A percentile compares a stretch with the other conserved stretches of the same genome.
Conservation (phyloP, 1,140 invertebrate species). For the Diachasma alloeum region DNA sequence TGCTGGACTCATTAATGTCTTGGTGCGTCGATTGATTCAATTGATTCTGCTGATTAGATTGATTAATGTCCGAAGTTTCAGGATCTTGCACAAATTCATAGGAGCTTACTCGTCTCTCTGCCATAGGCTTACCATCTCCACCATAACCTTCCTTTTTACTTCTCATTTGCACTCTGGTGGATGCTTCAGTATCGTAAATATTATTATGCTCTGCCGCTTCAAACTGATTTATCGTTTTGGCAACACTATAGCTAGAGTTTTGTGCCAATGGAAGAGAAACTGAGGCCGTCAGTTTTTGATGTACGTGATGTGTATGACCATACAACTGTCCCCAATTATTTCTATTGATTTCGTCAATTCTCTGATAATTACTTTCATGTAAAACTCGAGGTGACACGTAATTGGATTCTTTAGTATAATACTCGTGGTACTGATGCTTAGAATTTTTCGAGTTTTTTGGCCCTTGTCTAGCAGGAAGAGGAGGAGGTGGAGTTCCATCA, state of each 20-base stretch:
- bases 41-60: slow-evolving; percentile 13
- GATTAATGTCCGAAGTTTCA: slow-evolving; percentile 38
- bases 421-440: slow-evolving; percentile 45
- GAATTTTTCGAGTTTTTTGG: slow-evolving; percentile 44
- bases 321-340: slow-evolving; percentile 31
- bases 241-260: slow-evolving; percentile 51
- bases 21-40: slow-evolving; percentile 22
- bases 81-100: slow-evolving; percentile 46
- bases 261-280: slow-evolving; percentile 51
- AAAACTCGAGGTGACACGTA: slow-evolving; percentile 54
- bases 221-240: slow-evolving; percentile 51
- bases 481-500: slow-evolving; percentile 65
- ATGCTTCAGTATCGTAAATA: slow-evolving; percentile 2
- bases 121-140: slow-evolving; percentile 12
- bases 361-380: slow-evolving; percentile 58
- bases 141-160: slow-evolving; percentile 39
- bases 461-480: slow-evolving; percentile 63
- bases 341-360: slow-evolving; percentile 45
- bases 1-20: slow-evolving; percentile 27
- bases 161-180: slow-evolving; percentile 25
- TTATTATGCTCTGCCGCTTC: slow-evolving; percentile 2
- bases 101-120: slow-evolving; percentile 34
- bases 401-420: slow-evolving; percentile 54
- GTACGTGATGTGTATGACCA: slow-evolving; percentile 27
- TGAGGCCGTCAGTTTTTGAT: slow-evolving; percentile 53